Percentiles rank a stretch among this genome's conserved stretches.
phyloP scores from a whole-genome alignment of 2,113 vertebrate species.

The Xyrauchen texanus region DNA sequence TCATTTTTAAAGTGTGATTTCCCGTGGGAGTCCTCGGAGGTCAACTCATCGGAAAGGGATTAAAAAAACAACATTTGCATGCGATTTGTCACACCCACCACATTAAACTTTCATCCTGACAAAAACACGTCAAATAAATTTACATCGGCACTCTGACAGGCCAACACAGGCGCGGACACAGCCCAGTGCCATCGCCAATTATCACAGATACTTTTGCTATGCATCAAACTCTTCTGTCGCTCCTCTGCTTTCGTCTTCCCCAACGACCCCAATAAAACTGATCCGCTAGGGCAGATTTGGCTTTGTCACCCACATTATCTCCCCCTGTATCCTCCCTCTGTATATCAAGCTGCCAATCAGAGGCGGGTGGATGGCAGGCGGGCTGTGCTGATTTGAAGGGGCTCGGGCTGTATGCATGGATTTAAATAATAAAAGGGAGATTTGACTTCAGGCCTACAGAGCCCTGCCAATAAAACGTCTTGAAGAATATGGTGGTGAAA shows the following conservation, averaged over 20 bases:
- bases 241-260: conserved; percentile 32
- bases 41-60: conserved; percentile 92
- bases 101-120: conserved; percentile 96
- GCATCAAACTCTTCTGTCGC: conserved; percentile 65
- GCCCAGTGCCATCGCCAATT: conserved; percentile 81
- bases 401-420: conserved; percentile 75
- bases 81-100: conserved; percentile 93
- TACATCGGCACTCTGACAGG: conserved; percentile 89
- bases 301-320: conserved; percentile 77
- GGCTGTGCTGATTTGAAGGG: conserved; percentile 71
- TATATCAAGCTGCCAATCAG: conserved; percentile 81
- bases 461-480: conserved; percentile 75
- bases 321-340: conserved; percentile 70
- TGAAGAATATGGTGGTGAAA: conserved; percentile 68
- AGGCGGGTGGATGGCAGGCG: conserved; percentile 62
- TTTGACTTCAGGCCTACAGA: conserved; percentile 75
- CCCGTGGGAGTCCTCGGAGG: conserved; percentile 86
- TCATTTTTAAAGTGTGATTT: conserved; percentile 92
- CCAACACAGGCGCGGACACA: conserved; percentile 80
- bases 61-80: conserved; percentile 98
- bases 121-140: conserved; percentile 98
- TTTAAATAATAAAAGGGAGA: conserved; percentile 85
- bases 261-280: conserved; percentile 85
- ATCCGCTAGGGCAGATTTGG: conserved; percentile 75
- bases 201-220: conserved; percentile 87